Percentiles rank a stretch among this genome's conserved stretches.
Conservation (phyloP, 1,140 invertebrate genomes). For the Euborellia annulipes region DNA sequence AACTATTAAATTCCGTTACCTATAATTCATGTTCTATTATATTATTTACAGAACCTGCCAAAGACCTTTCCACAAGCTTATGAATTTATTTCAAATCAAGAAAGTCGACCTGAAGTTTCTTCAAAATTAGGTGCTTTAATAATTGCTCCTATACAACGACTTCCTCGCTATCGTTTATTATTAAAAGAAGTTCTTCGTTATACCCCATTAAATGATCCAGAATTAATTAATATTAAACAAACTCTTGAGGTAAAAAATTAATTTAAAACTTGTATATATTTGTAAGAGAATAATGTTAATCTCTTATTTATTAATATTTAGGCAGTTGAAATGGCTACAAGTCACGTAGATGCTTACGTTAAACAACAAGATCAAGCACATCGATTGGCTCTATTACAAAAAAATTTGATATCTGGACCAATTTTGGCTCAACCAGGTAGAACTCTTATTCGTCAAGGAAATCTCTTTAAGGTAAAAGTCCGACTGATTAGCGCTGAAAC, state of each 20-base stretch:
- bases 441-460: no score
- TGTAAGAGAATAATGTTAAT: no score
- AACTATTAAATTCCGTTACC: no score
- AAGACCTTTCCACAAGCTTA: slow-evolving; percentile 38
- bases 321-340: background rate
- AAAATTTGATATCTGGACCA: no score
- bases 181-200: slow-evolving; percentile 48
- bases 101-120: slow-evolving; percentile 50
- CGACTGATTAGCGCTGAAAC: no score
- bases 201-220: slow-evolving; percentile 38
- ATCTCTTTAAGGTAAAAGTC: no score
- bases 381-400: no score
- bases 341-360: no score
- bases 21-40: slow-evolving; percentile 1
- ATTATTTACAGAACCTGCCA: slow-evolving; percentile 34
- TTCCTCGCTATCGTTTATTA: slow-evolving; percentile 57
- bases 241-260: no score
- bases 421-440: no score
- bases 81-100: slow-evolving; percentile 42
- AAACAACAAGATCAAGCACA: no score
- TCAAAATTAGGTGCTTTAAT: slow-evolving; percentile 50
- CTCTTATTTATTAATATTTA: no score
- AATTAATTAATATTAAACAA: slow-evolving; percentile 16
- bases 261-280: background rate
- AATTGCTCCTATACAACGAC: slow-evolving; percentile 58